Evolutionary conservation across 2,797 vertebrate genomes (phyloP), one percentile per base, ranked within the genome.

Genomic region (Avahi laniger): DNA sequence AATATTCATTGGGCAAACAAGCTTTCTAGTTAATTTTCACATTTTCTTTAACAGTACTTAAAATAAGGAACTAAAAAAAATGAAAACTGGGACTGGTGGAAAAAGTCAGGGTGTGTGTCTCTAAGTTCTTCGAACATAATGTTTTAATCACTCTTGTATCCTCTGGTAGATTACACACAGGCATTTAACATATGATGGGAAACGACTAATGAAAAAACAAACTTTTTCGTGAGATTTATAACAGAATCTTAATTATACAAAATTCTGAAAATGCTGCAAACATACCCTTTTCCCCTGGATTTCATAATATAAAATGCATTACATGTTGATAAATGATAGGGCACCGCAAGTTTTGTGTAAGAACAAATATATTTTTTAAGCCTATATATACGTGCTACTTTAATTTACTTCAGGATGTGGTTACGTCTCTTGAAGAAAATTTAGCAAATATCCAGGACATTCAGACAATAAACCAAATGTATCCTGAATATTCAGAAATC

Each of bases 361-460:
- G 67, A 88, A 90, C 30, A 88, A 41, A 28, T n/a, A 1, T 24
- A 12, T 54, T 46, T 80, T 52, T 65, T 52, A 79, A 70, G 35
- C 46, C 24, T 63, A 61, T 13, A 50, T 73, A 33, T 20, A 92
- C 26, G 41, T 30, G 24, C 33, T 57, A 63, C 8, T n/a, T 61
- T 57, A 87, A 80, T 75, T 28, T 8, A 90, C 52, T 87, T 91
- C 43, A 54, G 82, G 33, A 26, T 82, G 75, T 57, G 33, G 24
- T 84, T 88, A 91, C 24, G 12, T 48, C 67, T 95, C 65, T 48
- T 48, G 38, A 94, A 50, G 65, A 95, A 94, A 87, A 73, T 28
- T 73, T 14, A 73, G 69, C 38, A 90, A 81, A 26, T 57, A 73
- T 13, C 30, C n/a, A 59, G 28, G 28, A 11, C 18, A 72, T 57